These are phyloP conservation scores for Teleogryllus oceanicus DNA, from an alignment of 2,888 invertebrate species.

Conservation along the genomic window DNA sequence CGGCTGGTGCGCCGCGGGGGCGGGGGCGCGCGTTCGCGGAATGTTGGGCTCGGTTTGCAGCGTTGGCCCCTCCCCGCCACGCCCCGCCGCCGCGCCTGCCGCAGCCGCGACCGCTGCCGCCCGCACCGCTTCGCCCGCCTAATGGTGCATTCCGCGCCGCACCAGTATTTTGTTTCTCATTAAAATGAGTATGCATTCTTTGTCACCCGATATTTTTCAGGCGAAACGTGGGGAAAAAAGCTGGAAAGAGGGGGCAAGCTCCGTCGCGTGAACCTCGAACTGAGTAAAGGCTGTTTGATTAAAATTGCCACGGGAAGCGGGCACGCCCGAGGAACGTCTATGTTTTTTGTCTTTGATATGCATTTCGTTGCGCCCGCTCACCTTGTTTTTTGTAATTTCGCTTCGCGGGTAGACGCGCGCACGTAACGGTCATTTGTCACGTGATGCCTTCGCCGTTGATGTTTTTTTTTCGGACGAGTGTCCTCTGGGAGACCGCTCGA, in stretches of 20 bases:
- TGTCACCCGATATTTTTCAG: constrained; percentile 7
- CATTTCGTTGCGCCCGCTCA: background rate
- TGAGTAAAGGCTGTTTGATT: background rate
- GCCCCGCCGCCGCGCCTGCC: no score
- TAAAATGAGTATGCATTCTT: constrained; percentile 9
- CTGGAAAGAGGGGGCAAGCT: background rate
- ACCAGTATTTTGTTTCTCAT: constrained; percentile 10
- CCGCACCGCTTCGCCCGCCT: constrained; percentile 5
- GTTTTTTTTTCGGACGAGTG: no score
- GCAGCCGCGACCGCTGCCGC: no score
- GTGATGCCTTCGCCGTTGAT: background rate
- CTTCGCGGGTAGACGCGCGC: background rate
- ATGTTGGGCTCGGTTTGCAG: background rate
- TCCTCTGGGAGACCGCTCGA: no score
- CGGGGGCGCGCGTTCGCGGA: background rate
- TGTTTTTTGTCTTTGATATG: background rate
- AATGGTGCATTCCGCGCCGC: background rate
- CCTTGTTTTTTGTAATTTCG: background rate
- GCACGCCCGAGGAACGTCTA: no score
- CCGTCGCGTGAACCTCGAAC: background rate
- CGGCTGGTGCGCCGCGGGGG: background rate
- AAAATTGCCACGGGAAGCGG: background rate
- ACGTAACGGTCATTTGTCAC: constrained; percentile 18
- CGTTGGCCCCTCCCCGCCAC: background rate
- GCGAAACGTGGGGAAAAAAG: background rate